These are phyloP conservation scores for Rhegmatorhina hoffmannsi DNA, from an alignment of 2,113 vertebrate species.

Conservation along the genomic window DNA sequence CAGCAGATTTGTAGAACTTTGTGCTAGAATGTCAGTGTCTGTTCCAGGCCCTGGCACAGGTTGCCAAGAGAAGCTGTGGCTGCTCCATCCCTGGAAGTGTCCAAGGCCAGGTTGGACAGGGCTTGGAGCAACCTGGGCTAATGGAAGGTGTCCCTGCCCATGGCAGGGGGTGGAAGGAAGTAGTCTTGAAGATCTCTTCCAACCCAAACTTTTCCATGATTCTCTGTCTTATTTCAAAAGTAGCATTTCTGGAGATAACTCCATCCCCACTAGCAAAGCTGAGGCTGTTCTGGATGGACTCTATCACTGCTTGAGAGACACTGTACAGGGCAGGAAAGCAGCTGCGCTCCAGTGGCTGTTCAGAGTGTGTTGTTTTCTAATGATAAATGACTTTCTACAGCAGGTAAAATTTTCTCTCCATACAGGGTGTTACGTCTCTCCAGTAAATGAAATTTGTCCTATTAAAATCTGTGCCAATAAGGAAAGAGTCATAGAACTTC, in stretches of 20 bases:
- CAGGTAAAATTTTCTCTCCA: neutral
- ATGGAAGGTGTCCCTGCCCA: neutral
- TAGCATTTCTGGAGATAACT: neutral
- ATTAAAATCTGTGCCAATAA: neutral
- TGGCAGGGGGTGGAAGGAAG: neutral
- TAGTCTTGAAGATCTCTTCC: neutral
- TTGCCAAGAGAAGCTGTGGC: neutral
- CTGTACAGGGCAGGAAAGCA: neutral
- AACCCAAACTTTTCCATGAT: neutral
- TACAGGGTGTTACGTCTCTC: neutral
- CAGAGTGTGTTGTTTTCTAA: neutral
- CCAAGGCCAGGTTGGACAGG: neutral
- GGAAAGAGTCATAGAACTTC: neutral
- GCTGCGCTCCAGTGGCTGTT: neutral
- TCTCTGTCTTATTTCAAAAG: neutral
- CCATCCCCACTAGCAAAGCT: neutral
- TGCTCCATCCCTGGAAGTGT: neutral
- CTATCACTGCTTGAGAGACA: neutral
- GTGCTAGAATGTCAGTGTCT: neutral
- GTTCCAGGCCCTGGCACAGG: neutral
- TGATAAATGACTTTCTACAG: neutral
- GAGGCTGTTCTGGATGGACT: neutral
- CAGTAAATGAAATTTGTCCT: neutral
- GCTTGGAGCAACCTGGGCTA: neutral
- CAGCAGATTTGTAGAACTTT: neutral